These are phyloP conservation scores for Steatornis caripensis DNA, from an alignment of 2,113 vertebrate species.

Conservation along the genomic window DNA sequence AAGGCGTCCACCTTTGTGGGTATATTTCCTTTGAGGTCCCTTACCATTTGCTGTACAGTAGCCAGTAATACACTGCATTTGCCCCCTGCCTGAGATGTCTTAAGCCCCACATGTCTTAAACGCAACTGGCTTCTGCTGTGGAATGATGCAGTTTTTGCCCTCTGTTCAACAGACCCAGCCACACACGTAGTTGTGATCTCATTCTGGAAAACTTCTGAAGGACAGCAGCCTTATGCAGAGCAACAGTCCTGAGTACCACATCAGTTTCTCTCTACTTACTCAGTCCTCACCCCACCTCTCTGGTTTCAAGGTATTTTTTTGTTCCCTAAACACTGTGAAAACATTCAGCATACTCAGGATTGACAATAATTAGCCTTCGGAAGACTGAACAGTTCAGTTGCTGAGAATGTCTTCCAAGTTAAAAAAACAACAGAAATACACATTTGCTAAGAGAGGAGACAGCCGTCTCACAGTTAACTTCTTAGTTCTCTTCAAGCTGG, in stretches of 20 bases:
- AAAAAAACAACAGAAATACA: neutral
- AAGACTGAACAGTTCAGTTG: neutral
- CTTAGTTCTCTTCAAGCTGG: neutral
- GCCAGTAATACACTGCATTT: neutral
- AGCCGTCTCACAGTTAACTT: neutral
- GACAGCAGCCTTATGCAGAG: constrained; percentile 1
- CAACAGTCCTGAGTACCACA: neutral
- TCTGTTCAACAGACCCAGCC: constrained; percentile 36
- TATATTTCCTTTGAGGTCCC: neutral
- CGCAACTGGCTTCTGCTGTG: constrained; percentile 19
- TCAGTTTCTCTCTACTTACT: neutral
- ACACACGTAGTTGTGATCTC: constrained; percentile 59
- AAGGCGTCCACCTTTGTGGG: neutral
- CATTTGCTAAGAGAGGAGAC: neutral
- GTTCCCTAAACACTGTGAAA: neutral
- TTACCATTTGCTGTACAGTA: constrained; percentile 8
- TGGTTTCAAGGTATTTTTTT: constrained; percentile 18
- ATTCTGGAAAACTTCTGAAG: constrained; percentile 62
- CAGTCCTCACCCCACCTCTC: neutral
- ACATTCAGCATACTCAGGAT: neutral
- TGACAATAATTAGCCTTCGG: neutral
- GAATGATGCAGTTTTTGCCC: constrained; percentile 52
- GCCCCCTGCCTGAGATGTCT: neutral
- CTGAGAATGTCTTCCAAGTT: neutral
- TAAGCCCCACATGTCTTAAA: constrained; percentile 25